phyloP scores from a whole-genome alignment of 2,113 vertebrate species.

The Oryzias curvinotus region DNA sequence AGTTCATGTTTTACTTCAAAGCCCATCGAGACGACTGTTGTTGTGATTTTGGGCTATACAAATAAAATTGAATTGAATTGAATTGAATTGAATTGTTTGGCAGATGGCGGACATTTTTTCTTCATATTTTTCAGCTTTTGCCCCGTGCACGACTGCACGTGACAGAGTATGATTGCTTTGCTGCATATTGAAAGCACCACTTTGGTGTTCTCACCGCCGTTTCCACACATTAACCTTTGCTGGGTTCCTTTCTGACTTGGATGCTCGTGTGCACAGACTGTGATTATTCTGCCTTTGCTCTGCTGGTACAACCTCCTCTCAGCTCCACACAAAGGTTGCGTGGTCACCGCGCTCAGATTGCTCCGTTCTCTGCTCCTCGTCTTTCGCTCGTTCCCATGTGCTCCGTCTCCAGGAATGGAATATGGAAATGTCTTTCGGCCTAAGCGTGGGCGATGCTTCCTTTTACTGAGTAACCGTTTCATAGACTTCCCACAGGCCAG shows the following conservation, averaged over 20 bases:
- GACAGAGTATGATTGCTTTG: constrained; percentile 52
- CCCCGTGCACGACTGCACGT: constrained; percentile 46
- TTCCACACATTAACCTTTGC: constrained; percentile 70
- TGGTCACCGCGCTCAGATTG: constrained; percentile 66
- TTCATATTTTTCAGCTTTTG: constrained; percentile 22
- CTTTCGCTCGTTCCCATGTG: constrained; percentile 55
- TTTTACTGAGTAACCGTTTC: constrained; percentile 47
- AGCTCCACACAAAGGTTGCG: constrained; percentile 63
- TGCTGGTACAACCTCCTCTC: constrained; percentile 60
- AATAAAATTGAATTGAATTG: too few relatives aligned
- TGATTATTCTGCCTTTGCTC: constrained; percentile 69
- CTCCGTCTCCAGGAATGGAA: constrained; percentile 64
- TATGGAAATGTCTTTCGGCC: constrained; percentile 63
- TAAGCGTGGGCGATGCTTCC: constrained; percentile 49
- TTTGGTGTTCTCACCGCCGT: constrained; percentile 60
- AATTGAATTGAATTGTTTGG: too few relatives aligned
- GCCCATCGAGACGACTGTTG: too few relatives aligned
- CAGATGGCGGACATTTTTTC: constrained; percentile 34
- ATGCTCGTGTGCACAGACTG: constrained; percentile 38
- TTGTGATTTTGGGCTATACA: too few relatives aligned
- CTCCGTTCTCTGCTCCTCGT: constrained; percentile 55
- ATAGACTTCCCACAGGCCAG: constrained; percentile 42
- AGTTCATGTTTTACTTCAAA: too few relatives aligned
- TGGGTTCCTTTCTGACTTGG: constrained; percentile 41
- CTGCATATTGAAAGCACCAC: constrained; percentile 49